Conservation (phyloP, 2,888 invertebrate species). For the Lithosia quadra region DNA sequence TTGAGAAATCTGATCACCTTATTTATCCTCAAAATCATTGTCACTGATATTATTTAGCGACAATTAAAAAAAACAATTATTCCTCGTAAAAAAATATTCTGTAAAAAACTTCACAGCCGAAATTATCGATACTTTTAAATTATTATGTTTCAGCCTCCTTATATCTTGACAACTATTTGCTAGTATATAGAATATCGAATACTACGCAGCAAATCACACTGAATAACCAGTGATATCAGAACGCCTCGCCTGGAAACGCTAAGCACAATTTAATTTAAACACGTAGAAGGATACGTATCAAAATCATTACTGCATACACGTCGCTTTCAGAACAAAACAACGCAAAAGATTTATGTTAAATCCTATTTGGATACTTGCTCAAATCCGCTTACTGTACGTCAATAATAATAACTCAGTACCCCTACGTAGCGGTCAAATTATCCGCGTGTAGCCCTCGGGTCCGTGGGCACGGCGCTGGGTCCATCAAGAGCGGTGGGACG, state of each 20-base stretch:
- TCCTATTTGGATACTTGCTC: slow-evolving; percentile 10
- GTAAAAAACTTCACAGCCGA: background rate
- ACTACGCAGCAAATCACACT: background rate
- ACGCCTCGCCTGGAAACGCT: slow-evolving; percentile 1
- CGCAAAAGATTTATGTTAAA: background rate
- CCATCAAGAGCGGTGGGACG: slow-evolving; percentile 51
- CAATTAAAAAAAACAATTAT: too few species aligned
- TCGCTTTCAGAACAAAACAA: background rate
- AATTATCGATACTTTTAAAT: background rate
- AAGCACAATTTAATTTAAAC: background rate
- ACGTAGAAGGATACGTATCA: background rate
- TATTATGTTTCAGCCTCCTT: background rate
- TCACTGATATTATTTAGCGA: too few species aligned
- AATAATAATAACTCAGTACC: slow-evolving; percentile 49
- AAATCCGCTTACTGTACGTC: slow-evolving; percentile 39
- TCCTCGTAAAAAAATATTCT: too few species aligned
- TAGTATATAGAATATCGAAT: background rate
- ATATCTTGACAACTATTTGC: background rate
- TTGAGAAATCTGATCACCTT: too few species aligned
- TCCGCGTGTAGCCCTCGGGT: slow-evolving; percentile 37
- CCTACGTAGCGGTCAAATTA: slow-evolving; percentile 60
- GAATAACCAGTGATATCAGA: background rate
- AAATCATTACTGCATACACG: background rate
- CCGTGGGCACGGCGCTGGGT: slow-evolving; percentile 27
- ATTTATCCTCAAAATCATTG: too few species aligned